Evolutionary conservation across 2,113 vertebrate genomes (phyloP).

Genomic region (Microcebus ravelobensis): DNA sequence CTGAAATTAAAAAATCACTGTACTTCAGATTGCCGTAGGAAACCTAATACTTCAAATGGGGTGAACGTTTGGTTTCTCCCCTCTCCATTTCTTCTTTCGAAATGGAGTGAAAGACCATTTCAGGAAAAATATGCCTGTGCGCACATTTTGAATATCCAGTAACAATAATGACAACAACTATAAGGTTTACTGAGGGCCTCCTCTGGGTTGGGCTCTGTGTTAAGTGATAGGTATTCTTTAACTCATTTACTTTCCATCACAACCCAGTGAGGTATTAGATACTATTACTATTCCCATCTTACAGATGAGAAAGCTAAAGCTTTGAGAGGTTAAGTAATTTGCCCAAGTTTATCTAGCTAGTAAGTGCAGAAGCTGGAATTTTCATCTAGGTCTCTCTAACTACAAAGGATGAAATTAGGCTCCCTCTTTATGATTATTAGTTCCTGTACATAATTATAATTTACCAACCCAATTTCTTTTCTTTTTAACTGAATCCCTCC

Average conservation of each 20-base stretch:
- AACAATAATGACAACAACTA: not conserved
- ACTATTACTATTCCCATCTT: not conserved
- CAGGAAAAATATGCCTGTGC: not conserved
- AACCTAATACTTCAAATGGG: not conserved
- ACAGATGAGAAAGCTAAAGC: not conserved
- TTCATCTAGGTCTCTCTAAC: not conserved
- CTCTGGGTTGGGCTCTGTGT: not conserved
- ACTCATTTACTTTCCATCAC: not conserved
- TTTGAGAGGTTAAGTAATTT: not conserved
- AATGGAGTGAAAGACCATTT: not conserved
- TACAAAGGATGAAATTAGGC: not conserved
- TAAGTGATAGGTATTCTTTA: not conserved
- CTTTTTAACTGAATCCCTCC: not conserved
- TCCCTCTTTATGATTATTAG: not conserved
- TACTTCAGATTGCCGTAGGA: not conserved
- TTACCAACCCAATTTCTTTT: not conserved
- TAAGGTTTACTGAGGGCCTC: not conserved
- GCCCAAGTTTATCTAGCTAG: not conserved
- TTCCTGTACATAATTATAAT: not conserved
- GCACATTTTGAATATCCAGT: not conserved
- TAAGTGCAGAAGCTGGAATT: not conserved
- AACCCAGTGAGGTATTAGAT: not conserved
- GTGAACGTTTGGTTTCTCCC: not conserved
- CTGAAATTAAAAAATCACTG: not conserved
- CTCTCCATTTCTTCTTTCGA: not conserved